These are phyloP conservation scores for Pterophyllum scalare DNA, from an alignment of 2,113 vertebrate genomes.

Conservation along the genomic window DNA sequence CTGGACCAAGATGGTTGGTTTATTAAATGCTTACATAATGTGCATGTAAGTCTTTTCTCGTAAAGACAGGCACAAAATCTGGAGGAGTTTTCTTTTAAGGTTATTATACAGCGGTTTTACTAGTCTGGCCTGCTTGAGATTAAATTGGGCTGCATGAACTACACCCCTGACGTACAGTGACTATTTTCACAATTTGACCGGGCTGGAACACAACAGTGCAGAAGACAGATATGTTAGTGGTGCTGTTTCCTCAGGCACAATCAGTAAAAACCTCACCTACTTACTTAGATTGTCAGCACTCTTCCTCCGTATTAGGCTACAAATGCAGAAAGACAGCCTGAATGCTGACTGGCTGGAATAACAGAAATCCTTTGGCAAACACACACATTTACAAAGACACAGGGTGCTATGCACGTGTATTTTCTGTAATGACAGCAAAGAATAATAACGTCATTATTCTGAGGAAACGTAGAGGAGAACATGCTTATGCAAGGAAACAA, in stretches of 20 bases:
- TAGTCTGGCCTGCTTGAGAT: too few relatives aligned
- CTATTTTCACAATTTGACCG: background rate
- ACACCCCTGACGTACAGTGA: background rate
- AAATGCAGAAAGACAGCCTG: constrained; percentile 31
- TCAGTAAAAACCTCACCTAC: background rate
- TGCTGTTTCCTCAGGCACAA: background rate
- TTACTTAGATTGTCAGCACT: constrained; percentile 20
- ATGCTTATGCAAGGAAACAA: constrained; percentile 68
- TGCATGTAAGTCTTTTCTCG: background rate
- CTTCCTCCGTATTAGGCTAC: constrained; percentile 62
- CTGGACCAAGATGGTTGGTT: background rate
- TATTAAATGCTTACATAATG: background rate
- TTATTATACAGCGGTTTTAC: too few relatives aligned
- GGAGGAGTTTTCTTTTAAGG: too few relatives aligned
- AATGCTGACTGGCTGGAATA: constrained; percentile 56
- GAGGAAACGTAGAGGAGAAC: constrained; percentile 45
- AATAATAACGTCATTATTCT: constrained; percentile 66
- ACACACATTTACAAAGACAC: constrained; percentile 2
- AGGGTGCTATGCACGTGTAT: constrained; percentile 1
- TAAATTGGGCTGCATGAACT: too few relatives aligned
- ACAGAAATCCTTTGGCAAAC: constrained; percentile 49
- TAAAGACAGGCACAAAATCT: too few relatives aligned
- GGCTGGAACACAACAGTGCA: background rate
- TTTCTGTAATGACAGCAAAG: constrained; percentile 51
- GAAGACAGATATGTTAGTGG: background rate